A percentile compares a stretch with the other conserved stretches of the same genome.
Evolutionary conservation across 1,140 invertebrate species (phyloP).

Genomic region (Orchesella cincta): DNA sequence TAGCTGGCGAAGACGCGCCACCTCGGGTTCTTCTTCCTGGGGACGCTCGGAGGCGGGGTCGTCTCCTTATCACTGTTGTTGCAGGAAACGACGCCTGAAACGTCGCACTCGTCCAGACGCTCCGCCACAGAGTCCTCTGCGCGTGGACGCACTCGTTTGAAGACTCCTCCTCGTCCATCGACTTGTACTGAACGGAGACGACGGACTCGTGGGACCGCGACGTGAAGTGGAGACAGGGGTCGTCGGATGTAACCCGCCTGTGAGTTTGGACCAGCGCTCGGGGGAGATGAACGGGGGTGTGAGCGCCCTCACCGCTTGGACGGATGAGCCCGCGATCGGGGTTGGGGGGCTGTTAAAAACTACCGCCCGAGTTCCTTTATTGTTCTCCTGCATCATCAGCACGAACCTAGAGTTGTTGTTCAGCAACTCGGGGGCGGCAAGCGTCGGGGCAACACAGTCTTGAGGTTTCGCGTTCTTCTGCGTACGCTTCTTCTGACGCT

Average conservation of each 20-base stretch:
- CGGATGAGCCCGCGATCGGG: no score
- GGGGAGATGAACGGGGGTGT: no score
- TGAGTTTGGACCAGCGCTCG: no score
- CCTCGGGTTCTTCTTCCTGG: conserved; percentile 36
- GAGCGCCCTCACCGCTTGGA: no score
- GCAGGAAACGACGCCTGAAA: neutral
- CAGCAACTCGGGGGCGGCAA: neutral
- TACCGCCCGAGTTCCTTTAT: no score
- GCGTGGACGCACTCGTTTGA: neutral
- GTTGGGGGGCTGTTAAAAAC: neutral
- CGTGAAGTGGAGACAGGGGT: neutral
- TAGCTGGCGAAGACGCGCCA: conserved; percentile 52
- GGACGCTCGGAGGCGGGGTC: neutral
- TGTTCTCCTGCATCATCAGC: neutral
- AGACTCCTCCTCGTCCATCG: neutral
- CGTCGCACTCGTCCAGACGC: conserved; percentile 8
- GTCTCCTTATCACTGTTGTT: neutral
- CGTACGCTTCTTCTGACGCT: conserved; percentile 33
- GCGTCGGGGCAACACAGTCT: neutral
- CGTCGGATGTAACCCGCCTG: neutral
- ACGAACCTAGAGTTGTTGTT: neutral
- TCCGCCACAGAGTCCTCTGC: neutral
- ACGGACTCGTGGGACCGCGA: neutral
- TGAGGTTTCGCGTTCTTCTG: no score
- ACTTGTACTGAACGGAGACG: neutral